Percentiles rank a stretch among this genome's conserved stretches.
Conservation (phyloP, 1,140 invertebrate species). For the Zaprionus gabonicus region DNA sequence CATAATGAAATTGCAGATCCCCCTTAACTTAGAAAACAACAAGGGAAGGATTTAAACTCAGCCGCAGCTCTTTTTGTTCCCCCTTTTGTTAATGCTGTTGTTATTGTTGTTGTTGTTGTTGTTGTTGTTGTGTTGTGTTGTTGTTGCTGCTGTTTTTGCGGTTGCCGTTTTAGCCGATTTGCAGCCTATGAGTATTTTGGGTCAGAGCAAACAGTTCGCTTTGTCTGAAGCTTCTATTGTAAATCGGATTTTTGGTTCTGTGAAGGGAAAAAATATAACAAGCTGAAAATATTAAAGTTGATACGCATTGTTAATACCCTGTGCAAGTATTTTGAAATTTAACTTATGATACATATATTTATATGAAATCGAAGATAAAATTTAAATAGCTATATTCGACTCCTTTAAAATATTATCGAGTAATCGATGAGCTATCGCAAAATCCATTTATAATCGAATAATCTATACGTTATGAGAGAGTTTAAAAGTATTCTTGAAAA, state of each 20-base stretch:
- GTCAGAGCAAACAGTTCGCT: slow-evolving; percentile 27
- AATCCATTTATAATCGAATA: too few relatives aligned
- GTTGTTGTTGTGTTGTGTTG: not conserved
- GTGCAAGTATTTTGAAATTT: not conserved
- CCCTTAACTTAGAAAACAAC: slow-evolving; percentile 26
- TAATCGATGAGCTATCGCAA: too few relatives aligned
- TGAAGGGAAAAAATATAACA: not conserved
- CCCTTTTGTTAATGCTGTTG: not conserved
- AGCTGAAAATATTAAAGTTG: not conserved
- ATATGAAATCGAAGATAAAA: too few relatives aligned
- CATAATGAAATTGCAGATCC: slow-evolving; percentile 50
- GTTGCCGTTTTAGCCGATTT: slow-evolving; percentile 13
- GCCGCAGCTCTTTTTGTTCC: slow-evolving; percentile 18
- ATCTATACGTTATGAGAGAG: too few relatives aligned
- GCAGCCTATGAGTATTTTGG: slow-evolving; percentile 25
- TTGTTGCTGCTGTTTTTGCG: not conserved
- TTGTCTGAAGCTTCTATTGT: slow-evolving; percentile 36
- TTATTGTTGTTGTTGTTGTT: slow-evolving; percentile 3
- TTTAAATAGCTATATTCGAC: too few relatives aligned
- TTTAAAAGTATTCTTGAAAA: too few relatives aligned
- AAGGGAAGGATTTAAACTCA: slow-evolving; percentile 32
- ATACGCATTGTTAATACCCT: not conserved
- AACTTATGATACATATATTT: too few relatives aligned
- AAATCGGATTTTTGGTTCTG: slow-evolving; percentile 34
- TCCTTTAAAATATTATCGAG: too few relatives aligned